phyloP scores from a whole-genome alignment of 2,888 invertebrate genomes.

The Chromoteleia sp. region DNA sequence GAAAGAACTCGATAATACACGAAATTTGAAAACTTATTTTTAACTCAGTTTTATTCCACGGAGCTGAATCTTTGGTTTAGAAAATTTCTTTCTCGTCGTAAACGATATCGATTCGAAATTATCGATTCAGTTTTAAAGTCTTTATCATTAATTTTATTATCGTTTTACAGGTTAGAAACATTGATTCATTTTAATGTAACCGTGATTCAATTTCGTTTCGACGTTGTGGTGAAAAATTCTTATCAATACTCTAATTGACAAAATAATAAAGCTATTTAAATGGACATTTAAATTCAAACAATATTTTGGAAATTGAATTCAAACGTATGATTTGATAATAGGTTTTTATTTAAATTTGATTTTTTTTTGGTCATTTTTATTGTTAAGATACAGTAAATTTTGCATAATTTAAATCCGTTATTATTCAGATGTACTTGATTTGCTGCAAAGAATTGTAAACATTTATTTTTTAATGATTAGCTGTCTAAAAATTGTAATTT shows the following conservation, averaged over 20 bases:
- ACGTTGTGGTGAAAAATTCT: conserved; percentile 14
- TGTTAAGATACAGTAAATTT: too few species aligned
- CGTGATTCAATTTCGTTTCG: conserved; percentile 12
- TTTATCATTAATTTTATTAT: conserved; percentile 43
- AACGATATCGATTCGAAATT: conserved; percentile 22
- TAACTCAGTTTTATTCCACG: too few species aligned
- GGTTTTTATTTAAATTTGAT: background rate
- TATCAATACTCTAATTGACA: conserved; percentile 7
- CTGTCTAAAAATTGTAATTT: conserved; percentile 5
- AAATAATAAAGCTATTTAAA: conserved; percentile 18
- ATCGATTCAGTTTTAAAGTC: conserved; percentile 29
- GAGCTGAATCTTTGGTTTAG: background rate
- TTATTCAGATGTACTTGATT: conserved; percentile 24
- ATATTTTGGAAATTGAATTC: conserved; percentile 23
- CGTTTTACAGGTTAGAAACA: conserved; percentile 25
- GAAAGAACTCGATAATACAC: too few species aligned
- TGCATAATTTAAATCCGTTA: conserved; percentile 2
- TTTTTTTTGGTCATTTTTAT: too few species aligned
- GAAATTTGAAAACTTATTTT: too few species aligned
- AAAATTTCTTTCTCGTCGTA: background rate
- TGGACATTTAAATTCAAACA: conserved; percentile 11
- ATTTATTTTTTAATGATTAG: conserved; percentile 15
- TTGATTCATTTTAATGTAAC: conserved; percentile 37
- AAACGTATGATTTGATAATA: background rate
- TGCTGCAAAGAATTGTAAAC: conserved; percentile 13